These are phyloP conservation scores for Oncorhynchus tshawytscha DNA, from an alignment of 2,113 vertebrate genomes.

Conservation along the genomic window DNA sequence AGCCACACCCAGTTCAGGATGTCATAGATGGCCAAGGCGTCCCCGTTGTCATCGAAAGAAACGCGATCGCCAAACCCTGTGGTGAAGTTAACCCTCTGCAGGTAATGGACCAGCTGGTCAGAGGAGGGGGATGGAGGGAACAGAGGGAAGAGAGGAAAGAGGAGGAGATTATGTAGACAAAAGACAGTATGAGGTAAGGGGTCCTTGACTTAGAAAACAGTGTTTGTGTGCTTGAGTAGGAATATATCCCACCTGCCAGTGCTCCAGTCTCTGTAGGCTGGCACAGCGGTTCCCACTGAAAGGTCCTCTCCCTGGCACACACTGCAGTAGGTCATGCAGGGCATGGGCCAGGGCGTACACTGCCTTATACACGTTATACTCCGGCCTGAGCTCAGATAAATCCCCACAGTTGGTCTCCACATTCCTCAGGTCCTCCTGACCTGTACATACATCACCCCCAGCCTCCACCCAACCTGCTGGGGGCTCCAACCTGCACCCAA, in stretches of 20 bases:
- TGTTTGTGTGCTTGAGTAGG: background rate
- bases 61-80: constrained; percentile 67
- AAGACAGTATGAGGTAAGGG: background rate
- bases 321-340: constrained; percentile 58
- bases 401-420: constrained; percentile 40
- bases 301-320: constrained; percentile 62
- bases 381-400: constrained; percentile 54
- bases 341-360: constrained; percentile 71
- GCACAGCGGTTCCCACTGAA: constrained; percentile 62
- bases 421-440: constrained; percentile 56
- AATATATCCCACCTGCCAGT: constrained; percentile 64
- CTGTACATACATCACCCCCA: constrained; percentile 50
- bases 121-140: background rate
- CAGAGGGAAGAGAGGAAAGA: background rate
- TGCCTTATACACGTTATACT: constrained; percentile 74
- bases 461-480: constrained; percentile 14
- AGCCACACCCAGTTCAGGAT: constrained; percentile 69
- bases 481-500: constrained; percentile 61
- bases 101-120: constrained; percentile 61
- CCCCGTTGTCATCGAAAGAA: constrained; percentile 71
- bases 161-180: background rate
- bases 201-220: too few species aligned
- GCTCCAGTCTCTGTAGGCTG: constrained; percentile 54
- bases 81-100: constrained; percentile 66
- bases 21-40: constrained; percentile 73